Base-by-base conservation (phyloP, 2,113 vertebrate genomes). In the Cyanoderma ruficeps region DNA sequence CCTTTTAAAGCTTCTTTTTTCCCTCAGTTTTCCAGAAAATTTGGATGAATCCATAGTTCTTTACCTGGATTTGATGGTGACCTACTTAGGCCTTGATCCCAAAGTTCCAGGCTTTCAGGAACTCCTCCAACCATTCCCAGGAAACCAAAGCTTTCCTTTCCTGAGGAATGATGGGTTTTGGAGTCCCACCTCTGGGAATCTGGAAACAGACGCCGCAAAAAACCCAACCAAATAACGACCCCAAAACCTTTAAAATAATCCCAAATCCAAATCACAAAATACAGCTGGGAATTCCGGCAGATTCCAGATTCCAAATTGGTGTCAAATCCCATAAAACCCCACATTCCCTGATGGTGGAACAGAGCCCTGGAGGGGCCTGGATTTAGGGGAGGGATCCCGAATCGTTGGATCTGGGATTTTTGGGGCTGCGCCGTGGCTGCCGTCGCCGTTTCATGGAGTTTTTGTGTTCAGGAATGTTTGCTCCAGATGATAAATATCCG, bases 261-360 rank as follows among this genome's bases (percentile, higher is more conserved):
- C 87, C 71, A 35, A 57, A 65, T 79, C 37, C 1, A 17, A 84
- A 61, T 31, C 42, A 3, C 46, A 12, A 10, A 63, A 55, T 7
- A 14, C 9, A 37, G 4, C 59, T 3, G 23, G 74, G 79, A 50
- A 50, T 59, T 31, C 31, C 8, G 47, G 42, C 35, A 20, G 63
- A 52, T 83, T 33, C 86, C 75, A 19, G 44, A 80, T 31, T 10
- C 7, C 7, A 33, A 60, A 42, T 0, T 57, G 13, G 2, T 33
- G 11, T 30, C 4, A 15, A 27, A 59, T 49, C 20, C 2, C 6
- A 1, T 18, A 19, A 60, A 55, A 41, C 33, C 61, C 33, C 12
- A 0, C 5, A 0, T 33, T 92, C 33, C 42, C 17, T 0, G 18
- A 2, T 17, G 10, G 4, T 5, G 35, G 5, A 9, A 19, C 33